Evolutionary conservation across 2,888 invertebrate species (phyloP).

Genomic region (Venustoraphidia nigricollis): DNA sequence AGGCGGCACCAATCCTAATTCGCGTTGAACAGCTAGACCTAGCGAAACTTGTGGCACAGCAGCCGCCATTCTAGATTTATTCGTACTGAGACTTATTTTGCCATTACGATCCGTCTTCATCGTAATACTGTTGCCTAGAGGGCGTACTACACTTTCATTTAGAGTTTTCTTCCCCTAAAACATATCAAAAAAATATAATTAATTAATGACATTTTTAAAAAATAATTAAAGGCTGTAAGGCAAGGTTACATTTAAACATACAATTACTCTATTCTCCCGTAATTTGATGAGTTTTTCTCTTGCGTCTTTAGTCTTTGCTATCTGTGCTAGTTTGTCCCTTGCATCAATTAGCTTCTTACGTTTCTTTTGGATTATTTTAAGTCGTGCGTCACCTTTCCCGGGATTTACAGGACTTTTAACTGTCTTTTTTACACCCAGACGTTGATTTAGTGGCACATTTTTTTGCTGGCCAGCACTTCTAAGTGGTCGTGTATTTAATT

Average conservation of each 20-base stretch:
- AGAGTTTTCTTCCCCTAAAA: slow-evolving; percentile 10
- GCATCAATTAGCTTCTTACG: slow-evolving; percentile 63
- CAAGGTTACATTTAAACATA: slow-evolving; percentile 5
- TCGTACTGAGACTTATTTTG: slow-evolving; percentile 34
- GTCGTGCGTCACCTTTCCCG: slow-evolving; percentile 46
- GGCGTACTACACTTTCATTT: slow-evolving; percentile 23
- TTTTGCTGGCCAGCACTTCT: neutral
- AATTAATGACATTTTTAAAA: neutral
- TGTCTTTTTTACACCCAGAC: neutral
- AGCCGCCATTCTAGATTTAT: slow-evolving; percentile 21
- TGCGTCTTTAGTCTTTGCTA: slow-evolving; percentile 61
- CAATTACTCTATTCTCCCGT: slow-evolving; percentile 31
- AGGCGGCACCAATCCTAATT: slow-evolving; percentile 21
- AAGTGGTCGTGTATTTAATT: neutral
- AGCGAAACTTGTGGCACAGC: neutral
- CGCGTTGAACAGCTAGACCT: slow-evolving; percentile 23
- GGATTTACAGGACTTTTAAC: neutral
- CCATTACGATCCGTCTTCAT: slow-evolving; percentile 35
- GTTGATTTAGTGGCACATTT: neutral
- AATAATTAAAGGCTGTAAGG: neutral
- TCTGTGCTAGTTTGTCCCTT: slow-evolving; percentile 60
- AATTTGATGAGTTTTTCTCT: slow-evolving; percentile 53
- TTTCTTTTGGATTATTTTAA: slow-evolving; percentile 65
- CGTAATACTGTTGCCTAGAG: slow-evolving; percentile 29
- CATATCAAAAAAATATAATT: neutral